These are phyloP conservation scores for Thyatira batis DNA, from an alignment of 2,888 invertebrate species.

Conservation along the genomic window DNA sequence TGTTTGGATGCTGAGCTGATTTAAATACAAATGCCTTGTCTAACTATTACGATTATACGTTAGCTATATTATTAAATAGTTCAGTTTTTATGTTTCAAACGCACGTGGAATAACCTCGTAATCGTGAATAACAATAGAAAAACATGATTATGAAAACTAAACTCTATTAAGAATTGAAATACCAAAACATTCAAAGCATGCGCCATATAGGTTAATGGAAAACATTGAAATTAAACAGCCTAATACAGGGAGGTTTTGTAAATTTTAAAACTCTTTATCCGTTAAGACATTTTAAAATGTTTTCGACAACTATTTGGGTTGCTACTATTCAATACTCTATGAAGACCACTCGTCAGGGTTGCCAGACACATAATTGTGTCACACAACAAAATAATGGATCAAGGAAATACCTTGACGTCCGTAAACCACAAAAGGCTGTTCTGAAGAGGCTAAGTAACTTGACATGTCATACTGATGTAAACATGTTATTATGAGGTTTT, in stretches of 20 bases:
- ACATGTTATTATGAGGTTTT: constrained; percentile 1
- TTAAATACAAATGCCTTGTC: not conserved
- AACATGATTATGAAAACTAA: not conserved
- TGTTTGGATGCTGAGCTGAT: not conserved
- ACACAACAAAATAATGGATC: not conserved
- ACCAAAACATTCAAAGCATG: not conserved
- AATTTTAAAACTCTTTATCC: too few relatives aligned
- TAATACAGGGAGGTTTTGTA: too few relatives aligned
- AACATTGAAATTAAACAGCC: too few relatives aligned
- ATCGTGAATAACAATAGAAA: not conserved
- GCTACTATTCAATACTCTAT: not conserved
- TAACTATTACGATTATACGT: too few relatives aligned
- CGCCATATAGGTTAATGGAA: too few relatives aligned
- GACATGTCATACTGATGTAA: constrained; percentile 2
- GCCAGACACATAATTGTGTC: not conserved
- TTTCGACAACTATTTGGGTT: too few relatives aligned
- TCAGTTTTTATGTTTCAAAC: not conserved
- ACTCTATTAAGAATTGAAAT: not conserved
- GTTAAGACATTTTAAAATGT: too few relatives aligned
- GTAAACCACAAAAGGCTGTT: constrained; percentile 5
- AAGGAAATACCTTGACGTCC: constrained; percentile 6
- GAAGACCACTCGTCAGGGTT: not conserved
- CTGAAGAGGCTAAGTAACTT: constrained; percentile 2
- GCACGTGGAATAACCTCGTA: not conserved
- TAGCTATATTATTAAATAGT: not conserved